Base-by-base conservation (phyloP, 2,113 vertebrate genomes). In the Loxodonta africana region DNA sequence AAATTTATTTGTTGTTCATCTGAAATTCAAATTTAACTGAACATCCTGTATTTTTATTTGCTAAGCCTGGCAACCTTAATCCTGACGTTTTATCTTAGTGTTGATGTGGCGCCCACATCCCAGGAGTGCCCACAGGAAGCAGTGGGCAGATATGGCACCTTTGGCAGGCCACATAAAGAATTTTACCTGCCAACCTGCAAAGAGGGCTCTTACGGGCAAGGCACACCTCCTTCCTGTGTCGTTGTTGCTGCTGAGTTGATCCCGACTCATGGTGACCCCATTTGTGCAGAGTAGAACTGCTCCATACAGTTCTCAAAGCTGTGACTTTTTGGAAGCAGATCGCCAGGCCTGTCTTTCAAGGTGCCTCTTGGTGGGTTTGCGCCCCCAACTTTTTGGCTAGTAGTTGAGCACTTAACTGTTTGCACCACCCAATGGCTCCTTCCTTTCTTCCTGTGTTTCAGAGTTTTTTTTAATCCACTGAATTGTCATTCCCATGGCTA, bases 21-120 rank as follows among this genome's bases (percentile, higher is more conserved):
- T 95, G 71, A 84, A 51, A 51, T 84, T 90, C 90, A 83, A 21
- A 91, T 85, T 85, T 83, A 88, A 74, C 91, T 60, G 6, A 25
- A 90, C 33, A 57, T 37, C 76, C 78, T 87, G 12, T 80, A 44
- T 88, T 88, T 95, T 63, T 78, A 80, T 77, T 94, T 84, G 76
- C 48, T 88, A 71, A 87, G 63, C 46, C 51, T 95, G 85, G 37
- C 63, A 78, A 41, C 53, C 65, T 26, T 84, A 46, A 67, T 53
- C 51, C n/a, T 74, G 6, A 86, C n/a, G 53, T 93, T 95, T 91
- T 26, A 46, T 57, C 37, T 93, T 17, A 25, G 62, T 63, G 46
- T 69, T 83, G 53, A 63, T 82, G 41, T 46, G 23, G 37, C 44
- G 80, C 69, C 71, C 41, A 33, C 0, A 0, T 67, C 95, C 83